Conservation (phyloP, 2,113 vertebrate genomes). For the Phylloscopus whistleri region DNA sequence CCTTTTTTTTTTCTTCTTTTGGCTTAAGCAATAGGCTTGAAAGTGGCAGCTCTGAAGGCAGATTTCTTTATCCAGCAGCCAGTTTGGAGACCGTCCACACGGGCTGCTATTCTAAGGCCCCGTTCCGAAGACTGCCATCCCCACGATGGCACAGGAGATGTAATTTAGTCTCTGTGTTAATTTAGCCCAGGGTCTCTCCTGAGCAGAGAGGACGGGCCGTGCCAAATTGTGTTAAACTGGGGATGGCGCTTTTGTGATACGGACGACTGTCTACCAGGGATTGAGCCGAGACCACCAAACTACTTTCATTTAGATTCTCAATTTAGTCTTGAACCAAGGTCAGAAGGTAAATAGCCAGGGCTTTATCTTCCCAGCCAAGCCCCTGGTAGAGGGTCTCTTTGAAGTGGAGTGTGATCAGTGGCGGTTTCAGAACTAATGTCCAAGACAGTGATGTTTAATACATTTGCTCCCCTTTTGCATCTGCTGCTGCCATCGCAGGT, state of each 20-base stretch:
- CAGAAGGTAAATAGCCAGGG: slow-evolving; percentile 72
- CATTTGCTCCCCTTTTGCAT: slow-evolving; percentile 56
- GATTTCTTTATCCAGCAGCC: slow-evolving; percentile 77
- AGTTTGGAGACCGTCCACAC: slow-evolving; percentile 71
- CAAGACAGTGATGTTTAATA: slow-evolving; percentile 75
- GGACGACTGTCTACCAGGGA: slow-evolving; percentile 55
- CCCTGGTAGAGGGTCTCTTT: slow-evolving; percentile 71
- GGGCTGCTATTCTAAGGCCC: slow-evolving; percentile 51
- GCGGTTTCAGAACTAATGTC: slow-evolving; percentile 71
- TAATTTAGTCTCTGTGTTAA: slow-evolving; percentile 36
- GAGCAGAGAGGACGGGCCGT: slow-evolving; percentile 10
- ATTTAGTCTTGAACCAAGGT: slow-evolving; percentile 71
- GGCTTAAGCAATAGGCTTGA: slow-evolving; percentile 70
- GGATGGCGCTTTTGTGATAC: slow-evolving; percentile 66
- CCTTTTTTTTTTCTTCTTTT: background rate
- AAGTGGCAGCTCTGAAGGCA: slow-evolving; percentile 67
- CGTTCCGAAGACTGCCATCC: slow-evolving; percentile 53
- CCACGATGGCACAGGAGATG: slow-evolving; percentile 38
- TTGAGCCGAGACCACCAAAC: slow-evolving; percentile 59
- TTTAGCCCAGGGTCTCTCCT: slow-evolving; percentile 58
- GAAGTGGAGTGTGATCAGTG: slow-evolving; percentile 69
- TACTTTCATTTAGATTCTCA: slow-evolving; percentile 63
- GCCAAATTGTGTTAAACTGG: slow-evolving; percentile 57
- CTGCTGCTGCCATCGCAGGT: slow-evolving; percentile 49
- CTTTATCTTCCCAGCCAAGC: slow-evolving; percentile 74